Evolutionary conservation across 30 jellyfish, hydroid and myxozoan genomes (phyloP), one percentile per base, ranked within the genome.

Genomic region (Aurelia aurita): DNA sequence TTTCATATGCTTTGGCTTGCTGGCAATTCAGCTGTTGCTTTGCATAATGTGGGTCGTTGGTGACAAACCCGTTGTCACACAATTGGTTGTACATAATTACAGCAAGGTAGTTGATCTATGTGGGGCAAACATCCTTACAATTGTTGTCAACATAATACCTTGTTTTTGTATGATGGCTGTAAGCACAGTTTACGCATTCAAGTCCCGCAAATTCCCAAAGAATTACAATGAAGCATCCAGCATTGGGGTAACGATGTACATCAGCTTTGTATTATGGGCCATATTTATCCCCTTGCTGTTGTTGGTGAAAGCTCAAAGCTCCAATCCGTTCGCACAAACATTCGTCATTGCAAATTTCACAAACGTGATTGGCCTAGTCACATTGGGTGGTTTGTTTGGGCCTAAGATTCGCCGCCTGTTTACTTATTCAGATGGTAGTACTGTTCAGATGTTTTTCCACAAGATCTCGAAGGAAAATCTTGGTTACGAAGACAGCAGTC

Each of bases 11-110:
- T 34, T 74, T 13, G 96, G 90, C 10, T 65, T 93, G 84, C 63
- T 88, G 59, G 96, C 89, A 13, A 49, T 93, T 4, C 96, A 93
- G 54, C 77, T 81, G 81, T 58, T 88, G 27, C 53, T 93, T 84
- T 82, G 85, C 0, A 51, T 93, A 0, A 79, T 81, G 70, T 93
- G 98, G 98, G 85, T 87, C 27, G 87, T 87, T 31, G 91, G 85
- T 16, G 87, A 84, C 58, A 89, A 66, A 29, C 97, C 98, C 9
- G 74, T 51, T 11, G 69, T 84, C 74, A 84, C 90, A 15, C 87
- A 85, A 18, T 59, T 75, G 28, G 61, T 84, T 16, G 94, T 86
- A 18, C 60, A 68, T n/a, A 67, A 88, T 20, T 58, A 69, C 66
- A 81, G 68, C 15, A 49, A 27, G 79, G 91, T 81, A 19, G 84